Evolutionary conservation across 2,113 vertebrate species (phyloP), one percentile per base, ranked within the genome.

Genomic region (Triplophysa rosa): DNA sequence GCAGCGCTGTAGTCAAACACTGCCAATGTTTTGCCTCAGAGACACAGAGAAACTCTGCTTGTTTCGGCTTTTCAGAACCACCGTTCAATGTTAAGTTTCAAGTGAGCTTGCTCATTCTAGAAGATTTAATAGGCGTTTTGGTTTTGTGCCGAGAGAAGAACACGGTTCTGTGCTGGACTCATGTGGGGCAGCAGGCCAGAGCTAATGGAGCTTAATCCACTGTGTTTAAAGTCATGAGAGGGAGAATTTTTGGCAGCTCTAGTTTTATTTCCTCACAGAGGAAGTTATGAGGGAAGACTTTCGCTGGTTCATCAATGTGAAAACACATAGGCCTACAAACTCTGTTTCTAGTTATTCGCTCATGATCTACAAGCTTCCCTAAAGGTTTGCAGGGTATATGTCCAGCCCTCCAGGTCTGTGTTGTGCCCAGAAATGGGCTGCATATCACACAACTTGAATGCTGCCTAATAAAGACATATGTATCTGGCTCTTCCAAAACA

Each of bases 141-240:
- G 2, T 83, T 77, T 73, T 12, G 29, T 64, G 29, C 68, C 67
- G 63, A 33, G 33, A 70, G 59, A 45, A 45, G 52, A 21, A 19
- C 49, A 74, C 58, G 8, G 47, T 47, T 78, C 9, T n/a, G 23
- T 71, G 63, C 67, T 67, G 40, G 13, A 29, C 75, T 78, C 76
- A 78, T 45, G 67, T n/a, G 47, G 68, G 83, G 58, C 79, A 78
- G 67, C 63, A 70, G 64, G 69, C 75, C 79, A 79, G 65, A 19
- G 64, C 79, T 84, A 84, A 84, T 84, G 71, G 75, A 49, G 24
- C 75, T 68, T 81, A 81, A 81, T 81, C 83, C 64, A 29, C 72
- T 59, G 75, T 42, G 62, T 79, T 84, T 62, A 54, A 77, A 84
- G 56, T 63, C 72, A 78, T 75, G 63, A 81, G 68, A 68, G 33